phyloP scores from a whole-genome alignment of 1,140 invertebrate genomes.

The Matsumurasca onukii region DNA sequence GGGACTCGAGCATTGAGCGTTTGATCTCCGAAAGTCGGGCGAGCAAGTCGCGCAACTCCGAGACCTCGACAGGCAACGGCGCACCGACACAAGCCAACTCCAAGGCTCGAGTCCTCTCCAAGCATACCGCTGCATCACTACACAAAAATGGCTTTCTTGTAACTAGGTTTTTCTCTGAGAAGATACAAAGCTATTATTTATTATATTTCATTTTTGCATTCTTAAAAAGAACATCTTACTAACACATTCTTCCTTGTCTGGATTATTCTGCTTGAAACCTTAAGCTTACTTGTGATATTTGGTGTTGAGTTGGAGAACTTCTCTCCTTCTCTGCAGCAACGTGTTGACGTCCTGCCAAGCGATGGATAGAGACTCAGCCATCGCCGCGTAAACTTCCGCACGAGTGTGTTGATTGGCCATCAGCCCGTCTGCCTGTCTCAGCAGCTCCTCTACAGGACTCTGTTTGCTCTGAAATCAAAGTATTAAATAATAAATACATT shows the following conservation, averaged over 20 bases:
- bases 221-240: too few species aligned
- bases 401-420: slow-evolving; percentile 75
- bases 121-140: slow-evolving; percentile 67
- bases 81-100: slow-evolving; percentile 63
- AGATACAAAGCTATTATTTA: too few species aligned
- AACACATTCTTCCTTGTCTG: too few species aligned
- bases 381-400: slow-evolving; percentile 82
- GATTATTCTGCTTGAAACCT: too few species aligned
- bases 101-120: slow-evolving; percentile 65
- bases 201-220: too few species aligned
- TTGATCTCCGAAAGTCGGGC: slow-evolving; percentile 63
- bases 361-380: slow-evolving; percentile 84
- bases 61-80: slow-evolving; percentile 64
- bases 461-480: slow-evolving; percentile 75
- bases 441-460: slow-evolving; percentile 85
- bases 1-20: slow-evolving; percentile 69
- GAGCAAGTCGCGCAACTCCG: slow-evolving; percentile 63
- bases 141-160: too few species aligned
- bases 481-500: slow-evolving; percentile 11
- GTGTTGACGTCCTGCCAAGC: slow-evolving; percentile 88
- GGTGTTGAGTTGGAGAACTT: slow-evolving; percentile 74
- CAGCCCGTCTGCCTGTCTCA: slow-evolving; percentile 81
- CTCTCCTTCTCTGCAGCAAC: slow-evolving; percentile 73
- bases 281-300: slow-evolving; percentile 70
- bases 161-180: too few species aligned